phyloP scores from a whole-genome alignment of 53 echinoderm and acorn worm genomes.

The Zoroaster sp. region DNA sequence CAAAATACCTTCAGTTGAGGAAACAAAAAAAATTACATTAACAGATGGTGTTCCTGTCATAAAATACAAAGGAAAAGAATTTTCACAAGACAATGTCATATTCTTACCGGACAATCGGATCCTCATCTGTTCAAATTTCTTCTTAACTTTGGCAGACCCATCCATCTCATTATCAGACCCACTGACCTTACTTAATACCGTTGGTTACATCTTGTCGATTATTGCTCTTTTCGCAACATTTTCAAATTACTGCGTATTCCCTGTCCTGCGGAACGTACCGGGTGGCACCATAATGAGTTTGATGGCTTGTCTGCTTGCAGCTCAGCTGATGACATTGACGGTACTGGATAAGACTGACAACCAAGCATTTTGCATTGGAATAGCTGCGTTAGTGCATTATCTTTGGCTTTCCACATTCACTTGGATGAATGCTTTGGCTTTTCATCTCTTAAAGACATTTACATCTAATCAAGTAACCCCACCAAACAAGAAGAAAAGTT shows the following conservation, averaged over 20 bases:
- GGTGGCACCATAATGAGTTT: too few relatives aligned
- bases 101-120: slow-evolving; percentile 2
- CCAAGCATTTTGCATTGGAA: too few relatives aligned
- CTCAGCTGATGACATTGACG: too few relatives aligned
- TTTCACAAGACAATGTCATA: neutral
- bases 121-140: neutral
- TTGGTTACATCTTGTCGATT: neutral
- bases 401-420: too few relatives aligned
- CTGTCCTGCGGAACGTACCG: too few relatives aligned
- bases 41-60: neutral
- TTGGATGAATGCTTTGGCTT: too few relatives aligned
- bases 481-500: too few relatives aligned
- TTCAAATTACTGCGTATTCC: neutral
- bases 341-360: too few relatives aligned
- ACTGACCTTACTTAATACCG: neutral
- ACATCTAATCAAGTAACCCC: too few relatives aligned
- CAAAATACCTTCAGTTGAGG: neutral
- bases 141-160: neutral
- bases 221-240: neutral
- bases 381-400: too few relatives aligned
- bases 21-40: neutral
- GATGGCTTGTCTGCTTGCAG: too few relatives aligned
- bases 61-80: neutral
- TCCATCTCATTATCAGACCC: neutral
- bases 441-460: too few relatives aligned